Percentiles rank a stretch among this genome's conserved stretches.
These are phyloP conservation scores for Drosophila fuyamai DNA, from an alignment of 1,140 invertebrate species.

Conservation along the genomic window DNA sequence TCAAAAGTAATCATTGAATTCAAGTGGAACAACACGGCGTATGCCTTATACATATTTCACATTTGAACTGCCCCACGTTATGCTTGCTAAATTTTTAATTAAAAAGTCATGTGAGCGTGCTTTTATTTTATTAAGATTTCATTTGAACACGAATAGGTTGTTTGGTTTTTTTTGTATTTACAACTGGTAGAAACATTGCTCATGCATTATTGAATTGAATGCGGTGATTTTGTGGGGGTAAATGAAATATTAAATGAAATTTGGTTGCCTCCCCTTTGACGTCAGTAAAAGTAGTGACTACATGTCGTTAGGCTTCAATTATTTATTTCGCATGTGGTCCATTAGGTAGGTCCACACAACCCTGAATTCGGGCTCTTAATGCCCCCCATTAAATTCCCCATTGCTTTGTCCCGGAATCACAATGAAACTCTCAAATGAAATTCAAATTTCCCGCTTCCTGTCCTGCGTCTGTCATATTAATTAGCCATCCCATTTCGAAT, in stretches of 20 bases:
- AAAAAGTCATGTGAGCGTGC: conserved; percentile 32
- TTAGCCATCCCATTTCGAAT: conserved; percentile 57
- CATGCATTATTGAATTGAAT: conserved; percentile 34
- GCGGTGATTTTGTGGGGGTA: conserved; percentile 19
- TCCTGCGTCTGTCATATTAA: conserved; percentile 74
- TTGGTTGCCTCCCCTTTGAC: not conserved
- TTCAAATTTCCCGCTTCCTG: conserved; percentile 46
- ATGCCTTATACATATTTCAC: conserved; percentile 67
- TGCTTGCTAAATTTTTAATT: conserved; percentile 56
- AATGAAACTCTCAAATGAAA: conserved; percentile 43
- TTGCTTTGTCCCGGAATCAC: conserved; percentile 8
- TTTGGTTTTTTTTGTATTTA: conserved; percentile 12
- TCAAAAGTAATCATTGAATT: conserved; percentile 30
- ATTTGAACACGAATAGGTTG: conserved; percentile 16
- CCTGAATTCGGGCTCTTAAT: not conserved
- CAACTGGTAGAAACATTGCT: conserved; percentile 15
- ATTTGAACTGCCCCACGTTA: conserved; percentile 30
- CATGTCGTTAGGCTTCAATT: conserved; percentile 10
- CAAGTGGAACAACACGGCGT: conserved; percentile 44
- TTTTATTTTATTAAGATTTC: conserved; percentile 17
- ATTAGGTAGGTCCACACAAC: conserved; percentile 14
- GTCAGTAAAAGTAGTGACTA: not conserved
- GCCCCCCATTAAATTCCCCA: conserved; percentile 21
- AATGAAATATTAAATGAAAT: conserved; percentile 27
- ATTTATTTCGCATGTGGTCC: conserved; percentile 35